Evolutionary conservation across 2,113 vertebrate species (phyloP).

Genomic region (Hyla sarda): DNA sequence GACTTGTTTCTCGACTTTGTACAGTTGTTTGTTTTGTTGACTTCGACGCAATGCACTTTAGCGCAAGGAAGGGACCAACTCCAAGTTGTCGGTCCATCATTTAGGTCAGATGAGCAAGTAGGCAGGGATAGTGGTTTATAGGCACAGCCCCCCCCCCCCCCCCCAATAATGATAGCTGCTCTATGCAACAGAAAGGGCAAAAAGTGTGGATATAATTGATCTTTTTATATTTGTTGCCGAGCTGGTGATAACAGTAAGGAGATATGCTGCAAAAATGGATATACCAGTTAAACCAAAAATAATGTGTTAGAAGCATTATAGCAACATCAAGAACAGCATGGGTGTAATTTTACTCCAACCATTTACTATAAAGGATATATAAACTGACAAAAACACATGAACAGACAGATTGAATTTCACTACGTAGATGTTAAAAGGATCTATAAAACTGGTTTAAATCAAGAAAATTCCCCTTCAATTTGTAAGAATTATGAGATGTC

Average conservation of each 20-base stretch:
- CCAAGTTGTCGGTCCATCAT: too few species aligned
- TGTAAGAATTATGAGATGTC: constrained; percentile 42
- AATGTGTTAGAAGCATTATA: constrained; percentile 22
- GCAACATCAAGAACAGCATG: background rate
- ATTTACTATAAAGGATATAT: constrained; percentile 22
- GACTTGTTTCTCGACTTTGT: too few species aligned
- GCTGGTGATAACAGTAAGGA: background rate
- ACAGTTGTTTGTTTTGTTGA: too few species aligned
- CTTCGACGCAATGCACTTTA: too few species aligned
- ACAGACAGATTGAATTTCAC: constrained; percentile 24
- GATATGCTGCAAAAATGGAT: background rate
- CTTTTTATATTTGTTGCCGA: background rate
- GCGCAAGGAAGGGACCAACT: too few species aligned
- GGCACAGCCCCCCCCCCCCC: too few species aligned
- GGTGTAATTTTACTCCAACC: constrained; percentile 13
- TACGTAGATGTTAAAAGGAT: constrained; percentile 17
- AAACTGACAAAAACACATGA: constrained; percentile 44
- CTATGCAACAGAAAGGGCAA: background rate
- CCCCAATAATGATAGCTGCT: too few species aligned
- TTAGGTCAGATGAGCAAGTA: too few species aligned
- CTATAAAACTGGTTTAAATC: constrained; percentile 10
- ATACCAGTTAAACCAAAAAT: background rate
- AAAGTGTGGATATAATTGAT: background rate
- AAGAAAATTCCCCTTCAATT: constrained; percentile 36
- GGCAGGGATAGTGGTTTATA: too few species aligned